A percentile compares a stretch with the other conserved stretches of the same genome.
Evolutionary conservation across 2,797 vertebrate species (phyloP).

Genomic region (Leuciscus waleckii): DNA sequence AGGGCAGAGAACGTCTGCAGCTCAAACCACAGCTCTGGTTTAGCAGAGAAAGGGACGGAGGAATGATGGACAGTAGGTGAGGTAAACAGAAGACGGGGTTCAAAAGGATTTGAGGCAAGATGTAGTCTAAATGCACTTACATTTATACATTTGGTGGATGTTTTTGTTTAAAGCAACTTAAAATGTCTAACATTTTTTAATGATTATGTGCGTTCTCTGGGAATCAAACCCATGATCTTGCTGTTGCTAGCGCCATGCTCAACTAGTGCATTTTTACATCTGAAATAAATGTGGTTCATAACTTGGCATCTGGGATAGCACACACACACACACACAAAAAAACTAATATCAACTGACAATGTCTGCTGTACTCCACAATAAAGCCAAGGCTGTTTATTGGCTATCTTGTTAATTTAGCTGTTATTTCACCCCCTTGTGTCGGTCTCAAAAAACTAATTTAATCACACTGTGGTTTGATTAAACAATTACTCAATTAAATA

Average conservation of each 20-base stretch:
- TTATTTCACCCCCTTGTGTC: neutral
- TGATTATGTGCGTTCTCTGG: neutral
- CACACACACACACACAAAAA: neutral
- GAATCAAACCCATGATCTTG: neutral
- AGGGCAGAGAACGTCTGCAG: conserved; percentile 11
- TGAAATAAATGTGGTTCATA: conserved; percentile 6
- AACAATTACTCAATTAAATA: conserved; percentile 8
- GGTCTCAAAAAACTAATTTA: neutral
- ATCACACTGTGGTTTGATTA: conserved; percentile 6
- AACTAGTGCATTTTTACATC: neutral
- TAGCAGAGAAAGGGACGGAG: neutral
- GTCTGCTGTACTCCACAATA: neutral
- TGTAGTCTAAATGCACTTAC: neutral
- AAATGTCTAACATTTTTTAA: neutral
- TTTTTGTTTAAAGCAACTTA: neutral
- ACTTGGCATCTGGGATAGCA: neutral
- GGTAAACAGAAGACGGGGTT: neutral
- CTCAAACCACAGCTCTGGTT: neutral
- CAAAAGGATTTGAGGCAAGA: neutral
- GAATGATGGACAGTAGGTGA: neutral
- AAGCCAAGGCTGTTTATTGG: neutral
- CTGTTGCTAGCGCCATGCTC: neutral
- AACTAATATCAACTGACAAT: neutral
- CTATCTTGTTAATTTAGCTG: neutral
- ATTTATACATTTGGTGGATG: neutral